A percentile compares a stretch with the other conserved stretches of the same genome.
These are phyloP conservation scores for Apodemia hepburni DNA, from an alignment of 2,888 invertebrate species.

Conservation along the genomic window DNA sequence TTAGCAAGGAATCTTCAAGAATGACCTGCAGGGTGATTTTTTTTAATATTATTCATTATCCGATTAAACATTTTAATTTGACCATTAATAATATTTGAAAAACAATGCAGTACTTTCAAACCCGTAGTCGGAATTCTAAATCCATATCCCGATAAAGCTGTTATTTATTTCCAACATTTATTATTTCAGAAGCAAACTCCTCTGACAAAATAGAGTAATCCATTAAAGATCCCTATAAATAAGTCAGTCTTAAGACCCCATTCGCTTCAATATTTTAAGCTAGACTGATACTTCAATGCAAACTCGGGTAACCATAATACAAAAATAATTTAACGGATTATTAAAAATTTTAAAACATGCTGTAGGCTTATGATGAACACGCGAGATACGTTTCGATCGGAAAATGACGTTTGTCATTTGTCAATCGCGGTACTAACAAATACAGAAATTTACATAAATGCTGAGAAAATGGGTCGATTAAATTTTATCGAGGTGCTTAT, in stretches of 20 bases:
- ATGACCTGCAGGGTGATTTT: no score
- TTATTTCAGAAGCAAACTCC: neutral
- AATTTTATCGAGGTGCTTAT: no score
- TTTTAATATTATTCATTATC: no score
- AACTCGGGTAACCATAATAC: conserved; percentile 8
- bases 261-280: conserved; percentile 20
- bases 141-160: neutral
- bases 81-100: neutral
- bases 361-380: no score
- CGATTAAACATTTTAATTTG: no score
- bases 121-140: neutral
- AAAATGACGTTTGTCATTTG: no score
- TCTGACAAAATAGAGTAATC: conserved; percentile 10
- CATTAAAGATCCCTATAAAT: conserved; percentile 16
- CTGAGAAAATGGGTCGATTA: no score
- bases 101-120: neutral
- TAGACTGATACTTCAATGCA: conserved; percentile 17
- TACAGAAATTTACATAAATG: no score
- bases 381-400: no score
- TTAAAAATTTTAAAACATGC: neutral
- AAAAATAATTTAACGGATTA: neutral
- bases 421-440: no score
- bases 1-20: no score
- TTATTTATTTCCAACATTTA: conserved; percentile 12
- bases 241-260: conserved; percentile 16